These are phyloP conservation scores for Ondatra zibethicus DNA, from an alignment of 2,113 vertebrate genomes.

Conservation along the genomic window DNA sequence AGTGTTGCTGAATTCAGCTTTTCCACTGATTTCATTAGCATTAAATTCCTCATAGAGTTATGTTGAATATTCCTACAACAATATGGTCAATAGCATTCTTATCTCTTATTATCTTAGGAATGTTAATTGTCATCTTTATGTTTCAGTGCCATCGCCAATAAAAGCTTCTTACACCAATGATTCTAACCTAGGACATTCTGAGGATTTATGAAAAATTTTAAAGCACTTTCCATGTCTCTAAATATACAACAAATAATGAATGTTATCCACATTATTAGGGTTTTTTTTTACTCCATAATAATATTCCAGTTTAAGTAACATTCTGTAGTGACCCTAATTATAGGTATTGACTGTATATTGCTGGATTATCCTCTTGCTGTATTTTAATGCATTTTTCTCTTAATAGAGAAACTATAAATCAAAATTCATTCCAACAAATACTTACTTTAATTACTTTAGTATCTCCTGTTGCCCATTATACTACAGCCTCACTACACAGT, in stretches of 20 bases:
- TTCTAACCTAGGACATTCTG: neutral
- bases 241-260: neutral
- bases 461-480: neutral
- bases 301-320: neutral
- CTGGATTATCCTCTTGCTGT: neutral
- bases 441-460: neutral
- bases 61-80: neutral
- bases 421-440: neutral
- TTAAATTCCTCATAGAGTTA: neutral
- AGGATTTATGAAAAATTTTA: neutral
- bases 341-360: neutral
- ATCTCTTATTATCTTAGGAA: neutral
- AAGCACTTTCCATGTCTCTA: neutral
- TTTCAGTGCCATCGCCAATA: neutral
- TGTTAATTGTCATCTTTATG: neutral
- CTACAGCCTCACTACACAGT: neutral
- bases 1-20: neutral
- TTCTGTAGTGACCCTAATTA: neutral
- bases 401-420: neutral
- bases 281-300: neutral
- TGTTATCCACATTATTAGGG: neutral
- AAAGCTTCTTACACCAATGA: neutral
- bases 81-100: neutral
- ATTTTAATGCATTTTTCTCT: neutral
- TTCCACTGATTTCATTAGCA: neutral